Conservation (phyloP, 2,888 invertebrate genomes). For the Diaperis boleti region DNA sequence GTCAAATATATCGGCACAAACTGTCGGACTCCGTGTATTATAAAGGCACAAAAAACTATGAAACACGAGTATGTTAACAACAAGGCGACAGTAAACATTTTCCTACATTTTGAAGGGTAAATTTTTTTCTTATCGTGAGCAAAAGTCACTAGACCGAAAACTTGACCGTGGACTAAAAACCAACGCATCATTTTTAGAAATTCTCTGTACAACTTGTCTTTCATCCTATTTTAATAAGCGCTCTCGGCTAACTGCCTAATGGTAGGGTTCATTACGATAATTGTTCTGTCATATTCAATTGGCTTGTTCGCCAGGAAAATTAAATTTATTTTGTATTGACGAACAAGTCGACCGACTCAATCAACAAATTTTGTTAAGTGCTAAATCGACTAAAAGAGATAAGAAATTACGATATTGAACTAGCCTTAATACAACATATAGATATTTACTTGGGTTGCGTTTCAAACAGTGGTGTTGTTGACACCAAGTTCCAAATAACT, state of each 20-base stretch:
- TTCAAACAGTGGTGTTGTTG: too few relatives aligned
- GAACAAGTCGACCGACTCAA: neutral
- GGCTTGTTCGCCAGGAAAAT: neutral
- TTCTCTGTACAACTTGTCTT: neutral
- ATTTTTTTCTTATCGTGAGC: neutral
- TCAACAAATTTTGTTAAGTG: neutral
- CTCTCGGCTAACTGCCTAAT: neutral
- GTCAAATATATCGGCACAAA: too few relatives aligned
- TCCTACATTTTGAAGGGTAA: neutral
- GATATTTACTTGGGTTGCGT: too few relatives aligned
- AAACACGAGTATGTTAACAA: neutral
- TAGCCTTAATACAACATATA: too few relatives aligned
- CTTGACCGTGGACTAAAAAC: constrained; percentile 1
- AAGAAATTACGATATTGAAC: too few relatives aligned
- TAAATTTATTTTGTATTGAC: neutral
- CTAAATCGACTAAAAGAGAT: too few relatives aligned
- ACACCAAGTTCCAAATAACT: too few relatives aligned
- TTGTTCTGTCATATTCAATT: neutral
- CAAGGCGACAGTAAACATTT: neutral
- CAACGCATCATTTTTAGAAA: neutral
- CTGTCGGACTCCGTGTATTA: neutral
- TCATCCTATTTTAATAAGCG: neutral
- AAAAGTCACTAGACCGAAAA: constrained; percentile 4
- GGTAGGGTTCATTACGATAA: neutral
- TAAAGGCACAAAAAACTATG: neutral